A percentile compares a stretch with the other conserved stretches of the same genome.
These are phyloP conservation scores for Lasioglossum morio DNA, from an alignment of 2,888 invertebrate genomes.

Conservation along the genomic window DNA sequence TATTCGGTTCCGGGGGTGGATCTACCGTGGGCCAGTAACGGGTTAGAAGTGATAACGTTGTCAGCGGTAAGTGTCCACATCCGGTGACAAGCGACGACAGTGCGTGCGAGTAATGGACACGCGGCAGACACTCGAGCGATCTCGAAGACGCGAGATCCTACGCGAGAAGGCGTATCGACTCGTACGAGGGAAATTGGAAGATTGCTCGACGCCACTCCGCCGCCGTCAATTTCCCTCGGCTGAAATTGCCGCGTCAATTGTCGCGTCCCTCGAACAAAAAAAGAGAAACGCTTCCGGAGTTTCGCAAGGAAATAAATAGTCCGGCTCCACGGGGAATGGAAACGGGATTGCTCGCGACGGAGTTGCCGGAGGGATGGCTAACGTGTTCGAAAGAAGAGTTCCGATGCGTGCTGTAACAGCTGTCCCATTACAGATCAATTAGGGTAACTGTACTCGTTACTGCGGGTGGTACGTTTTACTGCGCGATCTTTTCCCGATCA, in stretches of 20 bases:
- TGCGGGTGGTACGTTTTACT: no score
- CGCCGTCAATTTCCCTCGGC: conserved; percentile 20
- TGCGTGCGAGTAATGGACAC: conserved; percentile 34
- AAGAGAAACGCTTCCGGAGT: background rate
- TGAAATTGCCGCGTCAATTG: conserved; percentile 35
- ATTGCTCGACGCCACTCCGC: conserved; percentile 53
- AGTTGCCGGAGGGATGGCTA: no score
- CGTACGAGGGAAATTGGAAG: conserved; percentile 52
- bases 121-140: conserved; percentile 11
- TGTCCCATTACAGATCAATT: no score
- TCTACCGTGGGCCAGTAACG: background rate
- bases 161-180: conserved; percentile 1
- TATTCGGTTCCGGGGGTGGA: background rate
- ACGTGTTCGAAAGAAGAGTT: no score
- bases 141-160: conserved; percentile 25
- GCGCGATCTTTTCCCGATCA: no score
- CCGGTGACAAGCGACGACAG: background rate
- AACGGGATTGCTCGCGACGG: background rate
- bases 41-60: background rate
- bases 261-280: background rate
- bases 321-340: background rate
- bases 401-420: no score
- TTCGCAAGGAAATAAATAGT: background rate
- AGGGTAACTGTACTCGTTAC: no score
- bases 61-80: background rate